Conservation (phyloP, 2,797 vertebrate species). For the Oreochromis grahami region DNA sequence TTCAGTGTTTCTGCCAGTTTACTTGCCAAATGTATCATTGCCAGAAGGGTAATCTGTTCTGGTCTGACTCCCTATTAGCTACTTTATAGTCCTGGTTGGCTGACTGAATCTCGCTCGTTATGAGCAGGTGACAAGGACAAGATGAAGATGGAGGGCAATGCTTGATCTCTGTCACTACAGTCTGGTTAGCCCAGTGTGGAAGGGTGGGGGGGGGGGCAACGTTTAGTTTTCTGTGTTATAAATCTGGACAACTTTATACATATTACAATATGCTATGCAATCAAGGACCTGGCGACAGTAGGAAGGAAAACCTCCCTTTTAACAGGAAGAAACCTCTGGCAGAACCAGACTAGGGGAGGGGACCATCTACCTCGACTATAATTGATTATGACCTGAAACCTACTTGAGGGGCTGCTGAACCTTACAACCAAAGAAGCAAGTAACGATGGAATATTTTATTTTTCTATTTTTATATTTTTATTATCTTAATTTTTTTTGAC, state of each 20-base stretch:
- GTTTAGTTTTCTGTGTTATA: background rate
- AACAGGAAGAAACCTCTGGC: background rate
- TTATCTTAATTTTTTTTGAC: background rate
- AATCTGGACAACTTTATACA: background rate
- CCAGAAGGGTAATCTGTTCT: constrained; percentile 46
- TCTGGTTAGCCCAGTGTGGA: background rate
- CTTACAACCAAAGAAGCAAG: background rate
- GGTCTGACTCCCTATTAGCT: constrained; percentile 46
- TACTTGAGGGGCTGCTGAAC: background rate
- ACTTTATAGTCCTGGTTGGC: constrained; percentile 45
- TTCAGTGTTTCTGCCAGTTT: constrained; percentile 53
- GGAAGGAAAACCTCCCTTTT: background rate
- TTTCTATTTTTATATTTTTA: background rate
- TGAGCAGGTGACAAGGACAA: constrained; percentile 56
- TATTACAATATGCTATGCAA: background rate
- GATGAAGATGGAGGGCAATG: constrained; percentile 35
- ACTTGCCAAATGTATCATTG: constrained; percentile 52
- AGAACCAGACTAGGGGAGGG: background rate
- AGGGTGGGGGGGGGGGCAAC: background rate
- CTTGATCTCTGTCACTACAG: constrained; percentile 16
- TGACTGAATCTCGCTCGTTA: constrained; percentile 43
- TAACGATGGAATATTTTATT: background rate
- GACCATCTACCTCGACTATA: background rate
- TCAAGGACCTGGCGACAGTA: background rate
- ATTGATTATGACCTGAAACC: background rate